phyloP scores from a whole-genome alignment of 2,888 invertebrate genomes.

The Tribolium freemani region DNA sequence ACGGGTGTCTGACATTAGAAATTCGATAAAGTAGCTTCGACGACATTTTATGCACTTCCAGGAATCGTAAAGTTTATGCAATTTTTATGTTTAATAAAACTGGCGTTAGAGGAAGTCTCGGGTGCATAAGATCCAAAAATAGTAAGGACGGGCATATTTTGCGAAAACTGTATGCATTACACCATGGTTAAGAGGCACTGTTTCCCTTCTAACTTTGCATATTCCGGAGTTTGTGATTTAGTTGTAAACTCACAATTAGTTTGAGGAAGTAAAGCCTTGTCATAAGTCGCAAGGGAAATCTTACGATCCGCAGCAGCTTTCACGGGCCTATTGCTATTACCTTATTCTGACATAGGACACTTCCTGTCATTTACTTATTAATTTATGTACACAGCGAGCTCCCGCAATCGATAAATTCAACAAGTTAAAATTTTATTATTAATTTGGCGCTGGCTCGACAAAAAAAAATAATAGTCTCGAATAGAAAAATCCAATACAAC shows the following conservation, averaged over 20 bases:
- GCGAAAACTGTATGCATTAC: slow-evolving; percentile 32
- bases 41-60: neutral
- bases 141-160: neutral
- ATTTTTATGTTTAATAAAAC: neutral
- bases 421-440: neutral
- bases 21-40: neutral
- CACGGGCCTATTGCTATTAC: slow-evolving; percentile 55
- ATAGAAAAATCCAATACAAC: neutral
- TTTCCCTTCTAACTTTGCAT: slow-evolving; percentile 53
- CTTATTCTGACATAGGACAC: slow-evolving; percentile 55
- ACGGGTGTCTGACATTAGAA: slow-evolving; percentile 10
- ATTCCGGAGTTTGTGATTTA: slow-evolving; percentile 56
- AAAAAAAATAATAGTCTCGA: no score
- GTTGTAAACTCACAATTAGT: slow-evolving; percentile 62
- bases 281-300: slow-evolving; percentile 62
- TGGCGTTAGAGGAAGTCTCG: neutral
- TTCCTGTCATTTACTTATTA: slow-evolving; percentile 55
- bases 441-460: neutral
- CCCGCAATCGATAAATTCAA: neutral
- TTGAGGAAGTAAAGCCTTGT: slow-evolving; percentile 59
- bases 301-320: slow-evolving; percentile 57
- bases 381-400: slow-evolving; percentile 46
- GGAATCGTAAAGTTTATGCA: slow-evolving; percentile 21
- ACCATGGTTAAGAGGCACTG: slow-evolving; percentile 47
- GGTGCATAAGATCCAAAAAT: neutral